Evolutionary conservation across 2,113 vertebrate species (phyloP), one percentile per base, ranked within the genome.

Genomic region (Pseudopodoces humilis): DNA sequence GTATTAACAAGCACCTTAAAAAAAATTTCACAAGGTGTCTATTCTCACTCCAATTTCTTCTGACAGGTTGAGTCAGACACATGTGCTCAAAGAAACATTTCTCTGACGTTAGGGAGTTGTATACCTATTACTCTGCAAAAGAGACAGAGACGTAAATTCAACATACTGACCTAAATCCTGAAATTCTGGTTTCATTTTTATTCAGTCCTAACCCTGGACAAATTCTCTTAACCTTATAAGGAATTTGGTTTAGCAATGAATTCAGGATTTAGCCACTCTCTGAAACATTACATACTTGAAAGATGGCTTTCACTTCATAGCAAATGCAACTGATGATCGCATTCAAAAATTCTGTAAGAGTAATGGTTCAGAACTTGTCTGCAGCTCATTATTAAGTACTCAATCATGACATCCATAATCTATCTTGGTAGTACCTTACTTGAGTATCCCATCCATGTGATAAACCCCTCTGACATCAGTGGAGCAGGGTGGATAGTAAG

Each of bases 1-100:
- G 20, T 63, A 88, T 70, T 86, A 94, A 79, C 33, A 90, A 94
- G 76, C 82, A 96, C 64, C 92, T 80, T 95, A 78, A 63, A 90
- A 90, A 92, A 43, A 44, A 53, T 4, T 78, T 92, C 60, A 59
- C 78, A 83, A 28, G 68, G n/a, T 35, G 35, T 67, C 86, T 90
- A 86, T n/a, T 67, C 35, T 50, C 25, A 62, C 56, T 88, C 46
- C 39, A 83, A 53, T 85, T 90, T 88, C 75, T 91, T 67, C 71
- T 88, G 75, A 74, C 41, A 77, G 56, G 50, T 17, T 77, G 35
- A 91, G 20, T 83, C 83, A 83, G 59, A 56, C 59, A 43, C 46
- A 39, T 9, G 39, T 56, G 58, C 58, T 80, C 19, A 19, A 83
- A 74, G 41, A 78, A 93, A 81, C 15, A n/a, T 44, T 80, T 46